Evolutionary conservation across 1,140 invertebrate genomes (phyloP).

Genomic region (Helicoverpa zea): DNA sequence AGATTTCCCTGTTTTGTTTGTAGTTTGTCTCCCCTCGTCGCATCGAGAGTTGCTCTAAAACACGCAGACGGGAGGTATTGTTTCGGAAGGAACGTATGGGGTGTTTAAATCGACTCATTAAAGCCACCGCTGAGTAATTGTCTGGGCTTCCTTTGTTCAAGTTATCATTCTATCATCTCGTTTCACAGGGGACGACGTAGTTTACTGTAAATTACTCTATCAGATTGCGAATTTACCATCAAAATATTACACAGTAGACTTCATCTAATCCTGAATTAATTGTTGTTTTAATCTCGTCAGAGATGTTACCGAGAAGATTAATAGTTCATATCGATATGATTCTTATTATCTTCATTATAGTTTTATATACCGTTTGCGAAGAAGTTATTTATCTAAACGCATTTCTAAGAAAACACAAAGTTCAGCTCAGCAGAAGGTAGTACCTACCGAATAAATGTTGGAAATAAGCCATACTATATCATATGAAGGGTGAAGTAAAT

Average conservation of each 20-base stretch:
- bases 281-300: no score
- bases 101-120: slow-evolving; percentile 68
- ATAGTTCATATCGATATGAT: no score
- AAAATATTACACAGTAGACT: neutral
- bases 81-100: slow-evolving; percentile 66
- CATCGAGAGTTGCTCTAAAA: slow-evolving; percentile 68
- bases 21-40: slow-evolving; percentile 77
- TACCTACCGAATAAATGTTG: neutral
- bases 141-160: slow-evolving; percentile 53
- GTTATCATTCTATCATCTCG: slow-evolving; percentile 55
- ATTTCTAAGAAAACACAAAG: no score
- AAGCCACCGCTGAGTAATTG: slow-evolving; percentile 61
- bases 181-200: slow-evolving; percentile 47
- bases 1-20: slow-evolving; percentile 80
- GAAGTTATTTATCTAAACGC: no score
- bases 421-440: no score
- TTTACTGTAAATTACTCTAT: slow-evolving; percentile 22
- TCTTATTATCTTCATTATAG: no score
- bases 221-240: neutral
- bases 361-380: no score
- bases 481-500: slow-evolving; percentile 10
- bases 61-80: slow-evolving; percentile 68
- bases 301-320: no score
- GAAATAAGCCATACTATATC: neutral
- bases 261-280: no score